Evolutionary conservation across 2,888 invertebrate species (phyloP).

Genomic region (Nineta flava): DNA sequence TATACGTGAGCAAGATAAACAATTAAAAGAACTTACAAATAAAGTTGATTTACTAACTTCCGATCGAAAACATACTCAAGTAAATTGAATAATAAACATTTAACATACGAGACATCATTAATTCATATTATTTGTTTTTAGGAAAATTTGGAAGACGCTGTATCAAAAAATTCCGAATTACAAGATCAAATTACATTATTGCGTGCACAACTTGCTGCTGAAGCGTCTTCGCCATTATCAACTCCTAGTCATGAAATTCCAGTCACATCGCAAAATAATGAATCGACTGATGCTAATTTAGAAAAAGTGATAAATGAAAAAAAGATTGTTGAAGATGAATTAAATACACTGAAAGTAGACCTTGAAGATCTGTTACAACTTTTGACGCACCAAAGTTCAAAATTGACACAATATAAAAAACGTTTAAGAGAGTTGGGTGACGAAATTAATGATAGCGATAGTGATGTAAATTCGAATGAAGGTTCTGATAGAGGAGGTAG

Average conservation of each 20-base stretch:
- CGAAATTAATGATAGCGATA: slow-evolving; percentile 23
- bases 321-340: slow-evolving; percentile 29
- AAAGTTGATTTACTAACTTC: slow-evolving; percentile 30
- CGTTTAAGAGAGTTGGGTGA: slow-evolving; percentile 24
- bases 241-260: slow-evolving; percentile 5
- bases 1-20: slow-evolving; percentile 76
- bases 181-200: slow-evolving; percentile 77
- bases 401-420: slow-evolving; percentile 22
- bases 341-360: slow-evolving; percentile 61
- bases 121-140: slow-evolving; percentile 17
- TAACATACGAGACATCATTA: not conserved
- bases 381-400: slow-evolving; percentile 69
- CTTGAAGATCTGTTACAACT: slow-evolving; percentile 87
- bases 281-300: slow-evolving; percentile 14
- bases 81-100: slow-evolving; percentile 14
- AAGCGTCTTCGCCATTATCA: slow-evolving; percentile 12
- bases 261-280: slow-evolving; percentile 1
- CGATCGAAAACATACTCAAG: slow-evolving; percentile 27
- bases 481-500: not conserved
- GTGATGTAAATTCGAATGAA: slow-evolving; percentile 19
- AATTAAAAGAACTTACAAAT: slow-evolving; percentile 38
- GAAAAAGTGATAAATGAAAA: slow-evolving; percentile 24
- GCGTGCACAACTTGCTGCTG: slow-evolving; percentile 50
- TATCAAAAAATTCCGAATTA: slow-evolving; percentile 54
- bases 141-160: slow-evolving; percentile 46